These are phyloP conservation scores for Subanguina moxae DNA, from an alignment of 1,140 invertebrate species.

Conservation along the genomic window DNA sequence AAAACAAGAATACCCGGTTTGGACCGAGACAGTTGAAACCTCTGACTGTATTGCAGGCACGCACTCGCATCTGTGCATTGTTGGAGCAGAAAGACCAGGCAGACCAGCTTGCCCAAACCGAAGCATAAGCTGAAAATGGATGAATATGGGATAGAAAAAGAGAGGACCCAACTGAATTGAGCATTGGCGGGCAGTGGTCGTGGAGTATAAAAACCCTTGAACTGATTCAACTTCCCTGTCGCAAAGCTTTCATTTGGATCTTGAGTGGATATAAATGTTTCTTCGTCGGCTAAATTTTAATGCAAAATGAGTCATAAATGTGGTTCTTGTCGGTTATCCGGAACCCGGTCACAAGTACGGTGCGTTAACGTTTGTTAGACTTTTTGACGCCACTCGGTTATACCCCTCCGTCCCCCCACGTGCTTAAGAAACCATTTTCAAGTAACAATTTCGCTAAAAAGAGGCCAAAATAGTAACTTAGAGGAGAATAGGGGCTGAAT, in stretches of 20 bases:
- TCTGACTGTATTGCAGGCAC: conserved; percentile 58
- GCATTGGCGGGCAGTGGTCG: conserved; percentile 47
- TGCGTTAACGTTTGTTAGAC: no score
- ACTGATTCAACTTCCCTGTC: conserved; percentile 56
- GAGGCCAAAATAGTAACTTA: no score
- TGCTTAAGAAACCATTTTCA: no score
- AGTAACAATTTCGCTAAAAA: no score
- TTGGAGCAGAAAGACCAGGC: conserved; percentile 57
- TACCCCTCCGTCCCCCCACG: no score
- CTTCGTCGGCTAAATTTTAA: no score
- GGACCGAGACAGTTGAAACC: conserved; percentile 56
- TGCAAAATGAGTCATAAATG: no score
- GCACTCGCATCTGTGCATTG: conserved; percentile 50
- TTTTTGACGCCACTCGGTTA: no score
- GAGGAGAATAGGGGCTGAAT: no score
- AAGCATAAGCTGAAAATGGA: conserved; percentile 53
- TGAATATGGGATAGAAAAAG: conserved; percentile 8
- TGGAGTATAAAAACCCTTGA: conserved; percentile 53
- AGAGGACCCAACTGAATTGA: conserved; percentile 44
- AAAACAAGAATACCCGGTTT: conserved; percentile 37
- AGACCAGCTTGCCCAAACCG: conserved; percentile 58
- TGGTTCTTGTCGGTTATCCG: no score
- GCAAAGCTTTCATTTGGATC: conserved; percentile 17
- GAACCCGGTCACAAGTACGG: no score
- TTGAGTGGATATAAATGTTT: background rate